These are phyloP conservation scores for Cartodere bifasciata DNA, from an alignment of 2,888 invertebrate species.

Conservation along the genomic window DNA sequence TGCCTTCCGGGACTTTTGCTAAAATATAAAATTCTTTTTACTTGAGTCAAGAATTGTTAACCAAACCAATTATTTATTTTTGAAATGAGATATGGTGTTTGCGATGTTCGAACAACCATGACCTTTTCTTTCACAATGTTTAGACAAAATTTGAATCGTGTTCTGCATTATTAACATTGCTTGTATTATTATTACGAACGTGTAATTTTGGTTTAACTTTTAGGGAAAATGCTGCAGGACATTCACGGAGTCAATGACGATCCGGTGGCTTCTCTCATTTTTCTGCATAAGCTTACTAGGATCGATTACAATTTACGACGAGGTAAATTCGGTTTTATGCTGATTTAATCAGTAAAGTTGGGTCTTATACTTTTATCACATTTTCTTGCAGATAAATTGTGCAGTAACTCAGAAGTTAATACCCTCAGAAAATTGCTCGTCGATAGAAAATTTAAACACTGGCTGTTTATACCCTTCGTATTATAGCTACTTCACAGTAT, in stretches of 20 bases:
- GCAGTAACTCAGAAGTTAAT: constrained; percentile 7
- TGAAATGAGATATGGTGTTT: no score
- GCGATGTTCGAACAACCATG: no score
- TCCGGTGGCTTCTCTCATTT: constrained; percentile 43
- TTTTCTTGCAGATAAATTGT: not conserved
- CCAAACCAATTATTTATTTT: no score
- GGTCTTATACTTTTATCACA: not conserved
- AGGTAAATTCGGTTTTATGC: constrained; percentile 39
- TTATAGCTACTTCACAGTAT: constrained; percentile 55
- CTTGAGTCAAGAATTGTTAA: no score
- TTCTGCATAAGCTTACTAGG: constrained; percentile 44
- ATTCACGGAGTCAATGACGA: constrained; percentile 43
- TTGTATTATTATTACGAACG: no score
- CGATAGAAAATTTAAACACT: constrained; percentile 28
- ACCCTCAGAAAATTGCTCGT: constrained; percentile 26
- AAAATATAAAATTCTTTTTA: no score
- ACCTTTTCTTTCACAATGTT: no score
- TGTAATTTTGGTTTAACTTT: constrained; percentile 25
- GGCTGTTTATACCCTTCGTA: constrained; percentile 59
- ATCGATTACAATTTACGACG: constrained; percentile 45
- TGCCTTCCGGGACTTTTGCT: no score
- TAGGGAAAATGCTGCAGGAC: constrained; percentile 41
- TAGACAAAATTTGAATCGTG: no score
- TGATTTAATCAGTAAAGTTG: no score
- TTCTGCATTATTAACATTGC: no score